A percentile compares a stretch with the other conserved stretches of the same genome.
phyloP scores from a whole-genome alignment of 1,140 invertebrate species.

The Meteorus sp. region DNA sequence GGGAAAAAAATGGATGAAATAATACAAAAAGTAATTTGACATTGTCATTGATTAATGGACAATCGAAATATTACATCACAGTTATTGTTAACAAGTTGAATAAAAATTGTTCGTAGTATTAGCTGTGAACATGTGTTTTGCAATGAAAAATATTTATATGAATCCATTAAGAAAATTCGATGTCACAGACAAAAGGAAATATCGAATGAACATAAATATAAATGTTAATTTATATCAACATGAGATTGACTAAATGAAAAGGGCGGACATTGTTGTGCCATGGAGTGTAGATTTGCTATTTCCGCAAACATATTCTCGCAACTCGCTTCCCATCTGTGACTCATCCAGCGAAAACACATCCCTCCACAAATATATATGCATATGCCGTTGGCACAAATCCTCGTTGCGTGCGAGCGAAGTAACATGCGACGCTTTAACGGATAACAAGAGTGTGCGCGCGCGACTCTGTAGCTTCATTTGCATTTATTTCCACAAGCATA shows the following conservation, averaged over 20 bases:
- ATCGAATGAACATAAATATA: background rate
- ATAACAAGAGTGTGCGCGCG: slow-evolving; percentile 37
- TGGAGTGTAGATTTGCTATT: slow-evolving; percentile 34
- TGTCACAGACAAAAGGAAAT: background rate
- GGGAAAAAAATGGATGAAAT: background rate
- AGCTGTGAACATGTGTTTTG: background rate
- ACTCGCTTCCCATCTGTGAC: background rate
- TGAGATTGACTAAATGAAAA: too few relatives aligned
- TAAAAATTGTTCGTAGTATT: too few relatives aligned
- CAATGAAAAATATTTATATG: background rate
- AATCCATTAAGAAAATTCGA: background rate
- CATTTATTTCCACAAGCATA: slow-evolving; percentile 37
- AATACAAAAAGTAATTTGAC: background rate
- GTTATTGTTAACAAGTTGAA: too few relatives aligned
- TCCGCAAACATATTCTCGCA: slow-evolving; percentile 12
- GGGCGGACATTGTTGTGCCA: background rate
- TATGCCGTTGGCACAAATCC: slow-evolving; percentile 5
- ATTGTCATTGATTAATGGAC: background rate
- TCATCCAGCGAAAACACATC: slow-evolving; percentile 8
- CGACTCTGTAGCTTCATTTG: slow-evolving; percentile 38
- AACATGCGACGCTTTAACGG: slow-evolving; percentile 36
- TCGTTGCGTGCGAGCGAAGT: slow-evolving; percentile 10
- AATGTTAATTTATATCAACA: too few relatives aligned
- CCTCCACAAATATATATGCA: too few relatives aligned
- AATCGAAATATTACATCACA: background rate